Evolutionary conservation across 1,140 invertebrate genomes (phyloP), one percentile per base, ranked within the genome.

Genomic region (Planococcus citri): DNA sequence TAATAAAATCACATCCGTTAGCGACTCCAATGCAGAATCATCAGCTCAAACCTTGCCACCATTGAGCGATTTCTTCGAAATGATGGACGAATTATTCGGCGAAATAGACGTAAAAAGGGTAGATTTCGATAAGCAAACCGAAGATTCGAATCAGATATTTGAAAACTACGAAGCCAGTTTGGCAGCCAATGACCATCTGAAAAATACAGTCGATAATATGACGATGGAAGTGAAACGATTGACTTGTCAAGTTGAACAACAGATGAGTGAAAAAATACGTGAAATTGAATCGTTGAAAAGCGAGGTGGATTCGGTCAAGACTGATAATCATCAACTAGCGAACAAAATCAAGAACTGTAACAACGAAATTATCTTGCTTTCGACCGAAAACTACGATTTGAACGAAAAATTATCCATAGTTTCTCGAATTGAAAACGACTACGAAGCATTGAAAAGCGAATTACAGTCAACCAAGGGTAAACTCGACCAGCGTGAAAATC

Each of bases 321-420:
- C 22, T 4, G 22, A 22, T 14, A 64, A 64, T 64, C 25, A 17
- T 24, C 10, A 64, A 10, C 20, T 64, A 25, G 60, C 24, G 22
- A 64, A 64, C 17, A 64, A 64, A 25, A 25, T 64, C 10, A 64
- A 64, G 60, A 64, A 25, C 60, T 64, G 60, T 17, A 64, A 64
- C 25, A 2, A 20, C 3, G 60, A 64, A 64, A 64, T 64, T 64
- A 27, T 64, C 20, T 64, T 21, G 9, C 22, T 64, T 10, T 64
- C 60, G 3, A 24, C 60, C 10, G 60, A 64, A 25, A 64, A 64
- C 20, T 64, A 64, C 60, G 60, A 64, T 27, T 21, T 64, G 10
- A 64, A 25, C 20, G 60, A 64, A 64, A 64, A 64, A 64, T 64
- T 64, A 21, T 14, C 20, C 3, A 64, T 25, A 24, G 3, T 64